Base-by-base conservation (phyloP, 2,888 invertebrate genomes). In the Chaetogeoica ovagalla region DNA sequence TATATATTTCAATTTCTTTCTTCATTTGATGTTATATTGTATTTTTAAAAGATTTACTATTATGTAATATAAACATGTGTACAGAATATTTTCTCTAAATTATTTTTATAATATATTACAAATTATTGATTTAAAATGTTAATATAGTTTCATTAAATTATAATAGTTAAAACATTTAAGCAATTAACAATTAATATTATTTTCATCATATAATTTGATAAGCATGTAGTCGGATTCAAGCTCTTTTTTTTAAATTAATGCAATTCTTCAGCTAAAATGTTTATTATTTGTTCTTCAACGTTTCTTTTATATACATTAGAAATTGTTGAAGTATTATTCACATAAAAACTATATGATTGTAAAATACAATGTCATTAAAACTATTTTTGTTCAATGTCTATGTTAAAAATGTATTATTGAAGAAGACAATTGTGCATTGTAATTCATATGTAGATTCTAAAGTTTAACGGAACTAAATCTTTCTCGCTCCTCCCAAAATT, bases 201-300 rank as follows among this genome's bases (percentile, higher is more conserved):
- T 72, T 60, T 23, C 23, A 21, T 57, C 13, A 62, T 48, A 48
- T 13, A 48, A 48, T 48, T 48, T 48, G 48, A 48, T 48, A 15
- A 73, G 13, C n/a, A n/a, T 19, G 17, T 74, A 57, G 21, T 8
- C 37, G 57, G 17, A 21, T 9, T 65, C 37, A 5, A 21, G 21
- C 13, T 23, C 17, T 55, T 55, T 55, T 74, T 23, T 60, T 71
- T 59, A 9, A 60, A 15, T 71, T 60, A 13, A 17, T 74, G 23
- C 21, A 57, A 74, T 74, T 65, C 65, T 74, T 65, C 39, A 65
- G 57, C 55, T 74, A 13, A 57, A 55, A 65, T 57, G 11, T 55
- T 73, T 21, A n/a, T 30, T 65, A 63, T 30, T 62, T 74, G 9
- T 65, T 74, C 74, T 74, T 65, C 55, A 21, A 65, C 65, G 17